Evolutionary conservation across 1,140 invertebrate species (phyloP).

Genomic region (Hylaeus anthracinus): DNA sequence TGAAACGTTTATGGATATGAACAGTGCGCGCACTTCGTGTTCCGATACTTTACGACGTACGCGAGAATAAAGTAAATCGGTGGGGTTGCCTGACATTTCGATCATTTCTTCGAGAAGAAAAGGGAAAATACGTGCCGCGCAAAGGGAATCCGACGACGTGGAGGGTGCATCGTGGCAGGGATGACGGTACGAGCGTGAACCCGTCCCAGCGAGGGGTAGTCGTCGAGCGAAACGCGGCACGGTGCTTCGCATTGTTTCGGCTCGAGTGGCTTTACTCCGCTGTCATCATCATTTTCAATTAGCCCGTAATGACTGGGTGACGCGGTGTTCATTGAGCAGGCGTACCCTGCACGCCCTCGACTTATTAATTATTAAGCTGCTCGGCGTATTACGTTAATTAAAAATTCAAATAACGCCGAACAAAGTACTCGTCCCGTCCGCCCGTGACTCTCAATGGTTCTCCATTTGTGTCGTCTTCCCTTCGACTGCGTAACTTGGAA

Average conservation of each 20-base stretch:
- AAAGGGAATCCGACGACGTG: too few species aligned
- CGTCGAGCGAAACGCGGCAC: conserved; percentile 17
- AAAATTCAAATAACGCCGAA: conserved; percentile 61
- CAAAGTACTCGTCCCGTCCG: conserved; percentile 30
- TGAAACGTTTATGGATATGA: too few species aligned
- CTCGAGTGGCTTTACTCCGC: conserved; percentile 50
- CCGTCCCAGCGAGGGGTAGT: background rate
- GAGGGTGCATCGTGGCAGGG: too few species aligned
- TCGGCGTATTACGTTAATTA: conserved; percentile 66
- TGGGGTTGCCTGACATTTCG: too few species aligned
- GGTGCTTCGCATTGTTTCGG: conserved; percentile 59
- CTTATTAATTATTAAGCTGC: conserved; percentile 71
- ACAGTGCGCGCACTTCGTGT: too few species aligned
- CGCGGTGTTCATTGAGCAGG: conserved; percentile 36
- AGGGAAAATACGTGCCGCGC: too few species aligned
- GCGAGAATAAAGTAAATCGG: too few species aligned
- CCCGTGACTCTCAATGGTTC: conserved; percentile 24
- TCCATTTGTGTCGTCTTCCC: conserved; percentile 22
- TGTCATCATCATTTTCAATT: conserved; percentile 74
- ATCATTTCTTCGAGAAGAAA: too few species aligned
- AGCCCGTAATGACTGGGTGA: conserved; percentile 66
- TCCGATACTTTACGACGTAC: too few species aligned
- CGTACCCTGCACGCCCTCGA: conserved; percentile 19
- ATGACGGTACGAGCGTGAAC: too few species aligned
- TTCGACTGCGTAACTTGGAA: background rate